Base-by-base conservation (phyloP, 2,797 vertebrate genomes). In the Anguilla megastoma region DNA sequence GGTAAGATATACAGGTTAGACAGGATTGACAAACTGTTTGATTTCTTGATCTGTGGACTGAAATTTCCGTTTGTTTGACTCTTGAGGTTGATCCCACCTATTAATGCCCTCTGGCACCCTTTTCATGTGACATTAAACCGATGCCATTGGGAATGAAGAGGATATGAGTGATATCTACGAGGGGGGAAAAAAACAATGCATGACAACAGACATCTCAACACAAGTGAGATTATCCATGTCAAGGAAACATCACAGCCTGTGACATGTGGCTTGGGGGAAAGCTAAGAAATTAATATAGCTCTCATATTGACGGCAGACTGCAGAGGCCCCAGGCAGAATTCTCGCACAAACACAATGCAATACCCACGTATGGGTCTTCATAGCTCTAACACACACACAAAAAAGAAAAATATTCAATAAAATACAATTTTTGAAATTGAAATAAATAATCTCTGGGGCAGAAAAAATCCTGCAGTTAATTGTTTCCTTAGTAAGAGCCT, bases 361-460 rank as follows among this genome's bases (percentile, higher is more conserved):
- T 92, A 94, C 83, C 90, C 88, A 90, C 86, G 90, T 89, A 88
- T 91, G 91, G 83, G 87, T 63, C 89, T 88, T 86, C 88, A 69
- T 71, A 87, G 54, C 90, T 89, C 79, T 82, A 14, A 45, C 79
- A 82, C 79, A 45, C 79, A 82, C 79, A 80, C 86, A 80, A 45
- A 82, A 82, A 82, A 36, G 6, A 58, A 27, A 60, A 85, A 24
- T 8, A 89, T 8, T 33, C 56, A 85, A 91, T 76, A 89, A 89
- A 89, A 79, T 89, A 88, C 87, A 87, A 89, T 89, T 21, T 88
- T 63, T 88, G 89, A 92, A 92, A 94, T 91, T 92, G 90, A 93
- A 93, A 92, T 93, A 94, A 93, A 94, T 92, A 90, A 93, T 93
- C 86, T 89, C 89, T 86, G 63, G 87, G 87, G 88, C 71, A 87